Conservation (phyloP, 37 sponge, comb jelly and placozoan species). For the Ianthella basta region DNA sequence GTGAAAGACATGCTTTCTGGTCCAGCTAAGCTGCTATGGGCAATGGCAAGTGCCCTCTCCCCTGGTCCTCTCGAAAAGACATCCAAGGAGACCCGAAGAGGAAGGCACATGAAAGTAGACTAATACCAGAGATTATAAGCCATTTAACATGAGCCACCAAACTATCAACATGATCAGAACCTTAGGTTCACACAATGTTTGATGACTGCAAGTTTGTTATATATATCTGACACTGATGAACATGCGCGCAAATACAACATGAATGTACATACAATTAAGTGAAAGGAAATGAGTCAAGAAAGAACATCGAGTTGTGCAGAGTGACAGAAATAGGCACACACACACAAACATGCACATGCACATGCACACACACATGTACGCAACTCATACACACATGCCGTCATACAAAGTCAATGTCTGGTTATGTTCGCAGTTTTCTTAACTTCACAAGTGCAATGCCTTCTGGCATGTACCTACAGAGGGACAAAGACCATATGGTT, state of each 20-base stretch:
- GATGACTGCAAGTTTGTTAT: too few species aligned
- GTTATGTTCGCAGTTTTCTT: background rate
- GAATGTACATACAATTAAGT: slow-evolving; percentile 2
- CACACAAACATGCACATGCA: slow-evolving; percentile 28
- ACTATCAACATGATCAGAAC: too few species aligned
- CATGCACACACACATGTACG: slow-evolving; percentile 11
- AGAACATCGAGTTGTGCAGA: background rate
- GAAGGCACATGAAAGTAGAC: too few species aligned
- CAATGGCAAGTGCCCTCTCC: background rate
- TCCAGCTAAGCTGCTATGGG: slow-evolving; percentile 13
- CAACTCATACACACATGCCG: slow-evolving; percentile 16
- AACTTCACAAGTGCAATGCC: background rate
- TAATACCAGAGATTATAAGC: too few species aligned
- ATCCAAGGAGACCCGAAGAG: too few species aligned
- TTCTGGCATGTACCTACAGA: background rate
- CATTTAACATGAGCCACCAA: too few species aligned
- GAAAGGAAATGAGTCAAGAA: too few species aligned
- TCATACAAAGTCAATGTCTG: slow-evolving; percentile 12
- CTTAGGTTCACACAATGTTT: too few species aligned
- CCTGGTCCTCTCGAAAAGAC: background rate
- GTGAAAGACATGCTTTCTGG: background rate
- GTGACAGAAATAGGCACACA: slow-evolving; percentile 6
- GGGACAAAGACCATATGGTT: background rate
- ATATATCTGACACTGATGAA: too few species aligned
- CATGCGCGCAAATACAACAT: slow-evolving; percentile 28